Percentiles rank a stretch among this genome's conserved stretches.
These are phyloP conservation scores for Sarcophilus harrisii DNA, from an alignment of 2,797 vertebrate genomes.

Conservation along the genomic window DNA sequence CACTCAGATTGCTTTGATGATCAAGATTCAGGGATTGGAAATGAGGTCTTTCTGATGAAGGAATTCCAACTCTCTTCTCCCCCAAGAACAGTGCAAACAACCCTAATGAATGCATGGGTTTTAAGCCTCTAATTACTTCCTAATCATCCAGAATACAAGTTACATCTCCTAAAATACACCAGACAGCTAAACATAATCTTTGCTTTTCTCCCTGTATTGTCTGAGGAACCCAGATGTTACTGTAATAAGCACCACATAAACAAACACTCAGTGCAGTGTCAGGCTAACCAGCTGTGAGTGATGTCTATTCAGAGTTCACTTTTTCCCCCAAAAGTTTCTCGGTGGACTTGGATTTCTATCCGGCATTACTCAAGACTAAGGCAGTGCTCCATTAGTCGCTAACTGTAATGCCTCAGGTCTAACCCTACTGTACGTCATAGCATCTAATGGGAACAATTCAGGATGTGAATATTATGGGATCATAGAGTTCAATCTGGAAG, in stretches of 20 bases:
- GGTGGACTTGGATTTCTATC: not conserved
- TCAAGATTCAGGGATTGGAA: not conserved
- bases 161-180: conserved; percentile 15
- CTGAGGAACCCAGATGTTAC: conserved; percentile 45
- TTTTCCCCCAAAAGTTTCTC: not conserved
- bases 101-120: not conserved
- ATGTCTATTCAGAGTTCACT: not conserved
- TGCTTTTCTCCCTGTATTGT: not conserved
- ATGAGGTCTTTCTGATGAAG: conserved; percentile 1
- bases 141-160: conserved; percentile 47
- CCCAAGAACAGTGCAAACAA: not conserved
- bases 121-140: conserved; percentile 27
- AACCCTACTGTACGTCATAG: not conserved
- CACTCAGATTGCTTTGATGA: not conserved
- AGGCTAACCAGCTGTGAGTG: not conserved
- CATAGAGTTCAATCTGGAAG: not conserved
- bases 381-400: not conserved
- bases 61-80: not conserved
- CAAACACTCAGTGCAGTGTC: not conserved
- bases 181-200: conserved; percentile 29
- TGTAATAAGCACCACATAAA: not conserved
- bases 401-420: too few species aligned
- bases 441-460: accelerated
- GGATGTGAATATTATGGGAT: too few species aligned
- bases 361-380: accelerated